A percentile compares a stretch with the other conserved stretches of the same genome.
These are phyloP conservation scores for Peromyscus eremicus DNA, from an alignment of 2,797 vertebrate genomes.

Conservation along the genomic window DNA sequence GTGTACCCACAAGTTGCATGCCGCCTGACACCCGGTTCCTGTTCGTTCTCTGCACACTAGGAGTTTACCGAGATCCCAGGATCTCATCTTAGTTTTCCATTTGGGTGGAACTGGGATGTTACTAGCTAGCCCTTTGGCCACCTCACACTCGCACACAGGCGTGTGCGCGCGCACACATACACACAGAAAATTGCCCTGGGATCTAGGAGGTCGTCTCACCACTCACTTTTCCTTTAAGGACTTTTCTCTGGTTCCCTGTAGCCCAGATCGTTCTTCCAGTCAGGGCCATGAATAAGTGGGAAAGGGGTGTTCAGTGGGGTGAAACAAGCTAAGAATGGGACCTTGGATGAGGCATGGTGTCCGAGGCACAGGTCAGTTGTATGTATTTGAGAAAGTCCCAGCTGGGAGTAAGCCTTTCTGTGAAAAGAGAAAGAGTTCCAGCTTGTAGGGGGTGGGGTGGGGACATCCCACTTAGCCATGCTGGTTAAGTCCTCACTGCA, in stretches of 20 bases:
- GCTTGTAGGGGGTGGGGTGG: neutral
- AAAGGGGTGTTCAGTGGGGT: neutral
- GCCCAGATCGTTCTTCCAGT: neutral
- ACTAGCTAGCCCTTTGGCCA: neutral
- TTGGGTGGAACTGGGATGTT: neutral
- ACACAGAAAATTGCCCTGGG: neutral
- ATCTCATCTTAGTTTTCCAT: neutral
- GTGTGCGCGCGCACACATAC: neutral
- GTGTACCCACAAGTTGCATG: neutral
- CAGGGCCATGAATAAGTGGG: neutral
- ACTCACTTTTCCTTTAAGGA: neutral
- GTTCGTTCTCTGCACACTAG: neutral
- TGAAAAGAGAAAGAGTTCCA: conserved; percentile 34
- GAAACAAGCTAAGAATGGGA: neutral
- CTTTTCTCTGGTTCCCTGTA: neutral
- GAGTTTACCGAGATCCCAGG: neutral
- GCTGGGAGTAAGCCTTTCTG: neutral
- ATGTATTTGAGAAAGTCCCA: neutral
- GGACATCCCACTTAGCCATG: neutral
- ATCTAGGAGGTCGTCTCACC: neutral
- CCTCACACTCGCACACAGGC: neutral
- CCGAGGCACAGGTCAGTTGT: neutral
- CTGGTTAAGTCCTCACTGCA: neutral
- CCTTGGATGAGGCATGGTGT: neutral
- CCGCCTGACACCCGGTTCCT: neutral